Evolutionary conservation across 92 coral and sea anemone genomes (phyloP).

Genomic region (Actinernus sp.): DNA sequence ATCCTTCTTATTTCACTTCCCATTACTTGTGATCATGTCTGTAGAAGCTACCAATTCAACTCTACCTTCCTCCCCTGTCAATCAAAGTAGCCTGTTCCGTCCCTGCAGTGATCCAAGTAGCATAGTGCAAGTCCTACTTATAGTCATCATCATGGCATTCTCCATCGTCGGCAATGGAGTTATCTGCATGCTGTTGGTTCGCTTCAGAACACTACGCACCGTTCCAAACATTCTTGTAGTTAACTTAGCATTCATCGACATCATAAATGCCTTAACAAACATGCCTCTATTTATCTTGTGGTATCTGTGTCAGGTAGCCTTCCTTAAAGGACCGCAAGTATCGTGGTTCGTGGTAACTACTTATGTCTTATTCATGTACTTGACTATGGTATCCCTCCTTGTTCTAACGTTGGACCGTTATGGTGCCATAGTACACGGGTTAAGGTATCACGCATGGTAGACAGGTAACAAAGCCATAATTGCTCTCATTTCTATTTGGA

Average conservation of each 20-base stretch:
- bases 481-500: constrained; percentile 64
- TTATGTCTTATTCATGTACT: constrained; percentile 76
- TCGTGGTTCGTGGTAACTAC: constrained; percentile 71
- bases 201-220: constrained; percentile 70
- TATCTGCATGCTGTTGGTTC: no score
- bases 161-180: no score
- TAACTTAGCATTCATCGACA: constrained; percentile 76
- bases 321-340: constrained; percentile 49
- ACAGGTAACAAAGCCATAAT: constrained; percentile 68
- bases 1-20: no score
- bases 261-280: constrained; percentile 70
- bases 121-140: no score
- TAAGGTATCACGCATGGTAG: constrained; percentile 82
- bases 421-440: constrained; percentile 85
- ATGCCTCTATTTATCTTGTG: constrained; percentile 83
- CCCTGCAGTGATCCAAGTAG: no score
- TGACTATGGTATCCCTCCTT: constrained; percentile 63
- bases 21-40: no score
- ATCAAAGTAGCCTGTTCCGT: no score
- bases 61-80: no score
- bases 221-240: constrained; percentile 83
- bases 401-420: constrained; percentile 85
- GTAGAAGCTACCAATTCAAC: no score
- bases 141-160: no score
- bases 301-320: constrained; percentile 72